Percentiles rank a stretch among this genome's conserved stretches.
phyloP scores from a whole-genome alignment of 2,888 invertebrate species.

The Neria commutata region DNA sequence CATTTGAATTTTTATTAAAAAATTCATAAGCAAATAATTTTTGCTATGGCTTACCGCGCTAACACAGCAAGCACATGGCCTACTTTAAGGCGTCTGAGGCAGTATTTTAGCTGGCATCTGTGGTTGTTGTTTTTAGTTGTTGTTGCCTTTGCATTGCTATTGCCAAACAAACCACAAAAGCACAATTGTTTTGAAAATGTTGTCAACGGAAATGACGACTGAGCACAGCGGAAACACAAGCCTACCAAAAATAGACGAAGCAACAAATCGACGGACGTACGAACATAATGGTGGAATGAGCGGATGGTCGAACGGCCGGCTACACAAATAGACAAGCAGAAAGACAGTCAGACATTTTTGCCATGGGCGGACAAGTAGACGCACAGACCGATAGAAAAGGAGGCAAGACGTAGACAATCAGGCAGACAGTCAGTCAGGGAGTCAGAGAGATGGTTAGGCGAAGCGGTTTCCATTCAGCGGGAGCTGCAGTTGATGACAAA shows the following conservation, averaged over 20 bases:
- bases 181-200: not conserved
- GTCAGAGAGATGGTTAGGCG: no score
- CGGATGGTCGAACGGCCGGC: not conserved
- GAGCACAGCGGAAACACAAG: not conserved
- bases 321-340: not conserved
- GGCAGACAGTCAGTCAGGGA: not conserved
- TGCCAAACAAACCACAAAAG: not conserved
- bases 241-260: no score
- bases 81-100: constrained; percentile 38
- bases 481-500: no score
- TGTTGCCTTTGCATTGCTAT: not conserved
- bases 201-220: not conserved
- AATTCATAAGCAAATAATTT: no score
- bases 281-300: not conserved
- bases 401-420: no score
- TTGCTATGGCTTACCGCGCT: no score
- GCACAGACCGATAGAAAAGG: no score
- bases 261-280: no score
- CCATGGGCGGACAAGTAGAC: no score
- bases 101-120: constrained; percentile 32
- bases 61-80: constrained; percentile 37
- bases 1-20: no score
- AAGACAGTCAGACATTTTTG: not conserved
- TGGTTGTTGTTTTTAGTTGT: not conserved
- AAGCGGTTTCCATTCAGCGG: no score